Base-by-base conservation (phyloP, 2,888 invertebrate genomes). In the Aleiodes leptofemur region DNA sequence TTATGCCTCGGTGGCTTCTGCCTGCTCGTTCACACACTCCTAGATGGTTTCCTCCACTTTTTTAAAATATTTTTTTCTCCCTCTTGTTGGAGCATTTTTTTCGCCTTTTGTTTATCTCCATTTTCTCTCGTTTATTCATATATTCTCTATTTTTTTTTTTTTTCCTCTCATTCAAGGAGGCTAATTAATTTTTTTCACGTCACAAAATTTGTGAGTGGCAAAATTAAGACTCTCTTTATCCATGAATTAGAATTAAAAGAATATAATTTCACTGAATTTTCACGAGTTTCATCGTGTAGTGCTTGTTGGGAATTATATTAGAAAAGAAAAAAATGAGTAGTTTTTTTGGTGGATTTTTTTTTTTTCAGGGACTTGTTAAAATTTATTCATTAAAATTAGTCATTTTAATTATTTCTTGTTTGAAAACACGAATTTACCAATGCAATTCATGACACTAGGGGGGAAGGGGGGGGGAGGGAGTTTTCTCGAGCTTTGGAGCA, bases 151-250 rank as follows among this genome's bases (percentile, higher is more conserved):
- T 38, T 38, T 23, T 23, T 38, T 38, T 38, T 69, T 34, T 38
- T 70, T 23, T 48, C 57, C 9, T 64, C 66, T 56, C 31, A 48
- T 48, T 66, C 43, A 23, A 43, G 9, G 7, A 29, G 64, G 50
- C 73, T 73, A 73, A 73, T 73, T 73, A 73, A 73, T 66, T 73
- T 73, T 73, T 56, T 66, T 48, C 66, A 31, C 59, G 56, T 23
- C 31, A 55, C 55, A 48, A 66, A 23, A 48, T 29, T 48, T 31
- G 14, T 56, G 73, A 64, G 53, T 72, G 31, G 72, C 64, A 53
- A 53, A 64, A 64, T 51, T 43, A 43, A 8, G 9, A 43, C 11
- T 43, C 43, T 9, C 43, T 43, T 43, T 43, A 43, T 43, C 43
- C 43, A 43, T 43, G 43, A 43, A 43, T 43, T 11, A 43, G 43